Conservation (phyloP, 2,113 vertebrate species). For the Climacteris rufus region DNA sequence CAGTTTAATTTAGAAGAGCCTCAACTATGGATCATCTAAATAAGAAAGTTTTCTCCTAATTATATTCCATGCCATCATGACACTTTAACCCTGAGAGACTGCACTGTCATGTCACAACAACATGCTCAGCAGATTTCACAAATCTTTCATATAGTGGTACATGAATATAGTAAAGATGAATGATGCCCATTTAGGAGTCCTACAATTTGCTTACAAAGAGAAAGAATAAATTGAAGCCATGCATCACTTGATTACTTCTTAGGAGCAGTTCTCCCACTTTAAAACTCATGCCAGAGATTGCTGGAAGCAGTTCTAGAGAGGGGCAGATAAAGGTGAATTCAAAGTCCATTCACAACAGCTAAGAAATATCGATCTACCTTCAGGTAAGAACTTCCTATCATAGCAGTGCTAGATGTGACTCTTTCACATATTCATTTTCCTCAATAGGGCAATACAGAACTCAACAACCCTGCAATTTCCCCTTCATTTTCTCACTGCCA, state of each 20-base stretch:
- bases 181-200: background rate
- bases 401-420: background rate
- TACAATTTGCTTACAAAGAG: background rate
- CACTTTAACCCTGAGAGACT: background rate
- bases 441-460: background rate
- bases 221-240: background rate
- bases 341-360: background rate
- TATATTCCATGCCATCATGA: background rate
- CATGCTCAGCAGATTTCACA: background rate
- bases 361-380: background rate
- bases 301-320: background rate
- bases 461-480: background rate
- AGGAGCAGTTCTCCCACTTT: background rate
- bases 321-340: background rate
- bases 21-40: background rate
- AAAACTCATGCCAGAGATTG: background rate
- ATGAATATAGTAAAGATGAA: background rate
- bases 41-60: background rate
- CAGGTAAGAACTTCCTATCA: background rate
- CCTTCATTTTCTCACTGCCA: background rate
- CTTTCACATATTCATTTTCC: background rate
- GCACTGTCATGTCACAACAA: background rate
- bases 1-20: background rate
- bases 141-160: background rate
- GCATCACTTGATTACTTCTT: background rate